Percentiles rank a stretch among this genome's conserved stretches.
phyloP scores from a whole-genome alignment of 2,113 vertebrate genomes.

The Malaclemys terrapin region DNA sequence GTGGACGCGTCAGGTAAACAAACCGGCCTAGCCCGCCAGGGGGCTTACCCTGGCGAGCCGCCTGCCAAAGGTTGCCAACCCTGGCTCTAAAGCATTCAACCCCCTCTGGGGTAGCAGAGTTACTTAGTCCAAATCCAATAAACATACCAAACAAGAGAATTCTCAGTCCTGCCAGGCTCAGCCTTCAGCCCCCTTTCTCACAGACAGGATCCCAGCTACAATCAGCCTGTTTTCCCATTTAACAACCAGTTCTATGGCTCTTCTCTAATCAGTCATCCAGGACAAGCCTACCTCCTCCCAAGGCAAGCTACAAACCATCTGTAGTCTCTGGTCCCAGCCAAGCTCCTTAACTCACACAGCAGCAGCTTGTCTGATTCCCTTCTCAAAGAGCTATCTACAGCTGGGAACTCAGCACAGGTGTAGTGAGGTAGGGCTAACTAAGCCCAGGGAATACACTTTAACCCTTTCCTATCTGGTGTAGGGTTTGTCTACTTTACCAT shows the following conservation, averaged over 20 bases:
- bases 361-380: too few relatives aligned
- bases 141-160: neutral
- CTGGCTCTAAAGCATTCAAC: neutral
- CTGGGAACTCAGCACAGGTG: neutral
- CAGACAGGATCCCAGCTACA: neutral
- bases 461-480: neutral
- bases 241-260: neutral
- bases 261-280: neutral
- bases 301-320: neutral
- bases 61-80: too few relatives aligned
- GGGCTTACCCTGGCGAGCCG: too few relatives aligned
- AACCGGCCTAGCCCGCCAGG: too few relatives aligned
- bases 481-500: neutral
- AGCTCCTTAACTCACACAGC: neutral
- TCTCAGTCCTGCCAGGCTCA: neutral
- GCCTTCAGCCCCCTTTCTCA: neutral
- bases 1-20: too few relatives aligned
- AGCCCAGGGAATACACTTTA: neutral
- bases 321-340: neutral
- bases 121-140: neutral
- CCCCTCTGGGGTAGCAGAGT: neutral
- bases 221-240: neutral
- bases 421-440: neutral
- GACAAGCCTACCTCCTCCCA: neutral
- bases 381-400: neutral